Evolutionary conservation across 2,113 vertebrate species (phyloP), one percentile per base, ranked within the genome.

Genomic region (Argyrosomus japonicus): DNA sequence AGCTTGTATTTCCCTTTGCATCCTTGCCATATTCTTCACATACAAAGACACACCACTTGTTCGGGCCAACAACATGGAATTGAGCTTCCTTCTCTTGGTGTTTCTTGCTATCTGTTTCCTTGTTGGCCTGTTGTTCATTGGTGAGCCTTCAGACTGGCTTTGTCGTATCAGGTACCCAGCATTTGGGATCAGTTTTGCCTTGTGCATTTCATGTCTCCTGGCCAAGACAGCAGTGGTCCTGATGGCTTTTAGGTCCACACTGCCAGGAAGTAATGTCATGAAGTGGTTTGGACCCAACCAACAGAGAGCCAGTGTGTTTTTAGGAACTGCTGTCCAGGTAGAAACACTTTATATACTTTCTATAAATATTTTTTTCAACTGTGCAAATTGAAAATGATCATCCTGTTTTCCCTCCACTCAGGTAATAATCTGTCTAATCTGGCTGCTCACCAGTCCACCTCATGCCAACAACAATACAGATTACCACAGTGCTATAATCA

Each of bases 261-360:
- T 93, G 40, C 92, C 92, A 69, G 84, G 81, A 57, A 90, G 80
- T 79, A 77, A 88, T 77, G 67, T 68, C 40, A 91, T 90, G 88
- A 93, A 91, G 23, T 93, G 85, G 90, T 93, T 93, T 88, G 92
- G 90, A 54, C 64, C 80, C 64, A 86, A 69, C 12, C 92, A 92
- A 17, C 93, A 94, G 79, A 91, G 86, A 92, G 68, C 85, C 43
- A 92, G 88, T 82, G 91, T 91, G 60, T 25, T 95, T 89, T 51
- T 95, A 23, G 94, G 93, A 79, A 93, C 93, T 25, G 76, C 72
- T n/a, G 27, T 95, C 25, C 95, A 95, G 90, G 90, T 92, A 68
- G 3, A 61, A 63, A 68, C 27, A 14, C 3, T 47, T 18, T 54
- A 3, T 1, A 47, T 15, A 1, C 6, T 45, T 5, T 40, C 8